Conservation (phyloP, 2,797 vertebrate species). For the Myripristis murdjan region DNA sequence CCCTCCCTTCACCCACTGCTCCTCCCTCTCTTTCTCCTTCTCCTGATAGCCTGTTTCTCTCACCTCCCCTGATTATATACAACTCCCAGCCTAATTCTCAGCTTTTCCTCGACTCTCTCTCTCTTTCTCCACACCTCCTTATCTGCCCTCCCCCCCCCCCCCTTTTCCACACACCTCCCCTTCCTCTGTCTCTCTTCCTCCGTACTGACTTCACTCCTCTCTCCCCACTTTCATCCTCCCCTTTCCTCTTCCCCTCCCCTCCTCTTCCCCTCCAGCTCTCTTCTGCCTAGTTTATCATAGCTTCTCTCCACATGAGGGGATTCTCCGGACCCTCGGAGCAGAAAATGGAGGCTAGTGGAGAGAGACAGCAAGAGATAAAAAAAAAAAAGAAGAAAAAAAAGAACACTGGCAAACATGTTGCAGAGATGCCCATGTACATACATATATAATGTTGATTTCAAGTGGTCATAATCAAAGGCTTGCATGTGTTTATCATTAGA, state of each 20-base stretch:
- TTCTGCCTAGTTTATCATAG: constrained; percentile 75
- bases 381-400: too few species aligned
- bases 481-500: background rate
- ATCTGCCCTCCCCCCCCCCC: background rate
- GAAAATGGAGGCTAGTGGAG: constrained; percentile 82
- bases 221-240: too few species aligned
- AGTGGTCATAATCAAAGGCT: background rate
- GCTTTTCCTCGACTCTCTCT: constrained; percentile 32
- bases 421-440: constrained; percentile 50
- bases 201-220: too few species aligned
- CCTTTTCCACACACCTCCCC: too few species aligned
- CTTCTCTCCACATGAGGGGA: constrained; percentile 73
- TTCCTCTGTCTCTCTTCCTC: background rate
- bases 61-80: constrained; percentile 41
- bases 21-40: constrained; percentile 7
- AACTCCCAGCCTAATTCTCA: constrained; percentile 40
- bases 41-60: constrained; percentile 31
- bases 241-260: constrained; percentile 10
- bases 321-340: constrained; percentile 79
- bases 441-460: constrained; percentile 14
- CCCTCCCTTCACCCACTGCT: background rate
- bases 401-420: constrained; percentile 59
- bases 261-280: constrained; percentile 9
- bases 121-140: background rate
- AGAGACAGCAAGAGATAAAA: constrained; percentile 69